These are phyloP conservation scores for Drosophila albomicans DNA, from an alignment of 1,140 invertebrate genomes.

Conservation along the genomic window DNA sequence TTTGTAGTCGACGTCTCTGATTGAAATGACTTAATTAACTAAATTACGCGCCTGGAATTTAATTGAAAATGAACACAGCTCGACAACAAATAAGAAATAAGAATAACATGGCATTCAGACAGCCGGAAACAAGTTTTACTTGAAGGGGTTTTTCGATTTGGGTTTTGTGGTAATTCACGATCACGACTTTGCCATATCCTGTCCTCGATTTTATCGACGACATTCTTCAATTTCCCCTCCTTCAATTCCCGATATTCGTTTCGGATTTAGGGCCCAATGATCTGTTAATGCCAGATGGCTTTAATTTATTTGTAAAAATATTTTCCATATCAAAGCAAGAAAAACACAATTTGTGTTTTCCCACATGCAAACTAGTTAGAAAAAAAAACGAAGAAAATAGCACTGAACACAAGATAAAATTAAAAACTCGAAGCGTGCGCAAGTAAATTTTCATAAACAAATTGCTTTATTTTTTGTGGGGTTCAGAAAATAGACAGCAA, in stretches of 20 bases:
- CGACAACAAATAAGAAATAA: not conserved
- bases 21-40: conserved; percentile 80
- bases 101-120: conserved; percentile 8
- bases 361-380: conserved; percentile 60
- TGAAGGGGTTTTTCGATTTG: conserved; percentile 9
- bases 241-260: conserved; percentile 9
- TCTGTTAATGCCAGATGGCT: conserved; percentile 74
- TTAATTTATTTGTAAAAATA: conserved; percentile 79
- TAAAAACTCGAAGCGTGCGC: conserved; percentile 47
- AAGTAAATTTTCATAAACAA: conserved; percentile 58
- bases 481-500: conserved; percentile 17
- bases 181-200: conserved; percentile 44
- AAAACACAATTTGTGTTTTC: conserved; percentile 60
- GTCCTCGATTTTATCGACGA: not conserved
- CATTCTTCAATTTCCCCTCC: not conserved
- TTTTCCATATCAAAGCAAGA: conserved; percentile 76
- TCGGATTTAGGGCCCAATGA: conserved; percentile 25
- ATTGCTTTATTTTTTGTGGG: conserved; percentile 22
- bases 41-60: conserved; percentile 79
- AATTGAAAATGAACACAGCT: conserved; percentile 52
- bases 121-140: conserved; percentile 47
- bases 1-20: conserved; percentile 53
- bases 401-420: conserved; percentile 33
- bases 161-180: conserved; percentile 24
- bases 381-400: conserved; percentile 9